Percentiles rank a stretch among this genome's conserved stretches.
These are phyloP conservation scores for Sesamia inferens DNA, from an alignment of 2,888 invertebrate species.

Conservation along the genomic window DNA sequence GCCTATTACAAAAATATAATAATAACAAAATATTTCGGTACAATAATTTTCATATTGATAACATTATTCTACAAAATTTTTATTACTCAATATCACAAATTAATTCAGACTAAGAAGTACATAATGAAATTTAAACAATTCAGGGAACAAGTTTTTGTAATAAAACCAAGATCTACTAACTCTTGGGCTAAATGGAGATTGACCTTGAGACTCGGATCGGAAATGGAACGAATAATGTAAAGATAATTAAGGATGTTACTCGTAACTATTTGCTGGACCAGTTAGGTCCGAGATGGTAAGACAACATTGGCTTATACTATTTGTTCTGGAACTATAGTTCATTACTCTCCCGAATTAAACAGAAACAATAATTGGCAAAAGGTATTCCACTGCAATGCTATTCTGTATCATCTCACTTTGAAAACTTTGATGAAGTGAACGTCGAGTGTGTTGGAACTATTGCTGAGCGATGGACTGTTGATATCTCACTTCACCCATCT, in stretches of 20 bases:
- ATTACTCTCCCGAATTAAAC: conserved; percentile 11
- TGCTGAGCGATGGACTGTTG: too few relatives aligned
- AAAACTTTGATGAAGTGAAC: too few relatives aligned
- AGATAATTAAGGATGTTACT: conserved; percentile 33
- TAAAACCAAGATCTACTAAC: conserved; percentile 14
- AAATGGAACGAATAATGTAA: conserved; percentile 36
- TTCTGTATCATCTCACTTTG: too few relatives aligned
- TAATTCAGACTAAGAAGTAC: conserved; percentile 18
- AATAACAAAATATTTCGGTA: neutral
- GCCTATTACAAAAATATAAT: too few relatives aligned
- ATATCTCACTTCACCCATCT: too few relatives aligned
- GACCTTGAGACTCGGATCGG: conserved; percentile 21
- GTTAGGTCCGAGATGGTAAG: conserved; percentile 18
- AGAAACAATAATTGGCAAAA: conserved; percentile 2
- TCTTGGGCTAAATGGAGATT: conserved; percentile 12
- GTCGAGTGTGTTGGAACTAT: too few relatives aligned
- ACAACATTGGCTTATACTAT: conserved; percentile 28
- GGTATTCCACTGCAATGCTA: too few relatives aligned
- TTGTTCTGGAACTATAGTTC: conserved; percentile 5
- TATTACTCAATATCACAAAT: conserved; percentile 17
- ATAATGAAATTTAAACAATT: conserved; percentile 29
- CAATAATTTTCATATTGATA: neutral
- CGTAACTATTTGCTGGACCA: conserved; percentile 37
- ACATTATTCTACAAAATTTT: neutral
- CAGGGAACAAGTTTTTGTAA: conserved; percentile 32